Conservation (phyloP, 2,113 vertebrate species). For the Oxyruncus cristatus region DNA sequence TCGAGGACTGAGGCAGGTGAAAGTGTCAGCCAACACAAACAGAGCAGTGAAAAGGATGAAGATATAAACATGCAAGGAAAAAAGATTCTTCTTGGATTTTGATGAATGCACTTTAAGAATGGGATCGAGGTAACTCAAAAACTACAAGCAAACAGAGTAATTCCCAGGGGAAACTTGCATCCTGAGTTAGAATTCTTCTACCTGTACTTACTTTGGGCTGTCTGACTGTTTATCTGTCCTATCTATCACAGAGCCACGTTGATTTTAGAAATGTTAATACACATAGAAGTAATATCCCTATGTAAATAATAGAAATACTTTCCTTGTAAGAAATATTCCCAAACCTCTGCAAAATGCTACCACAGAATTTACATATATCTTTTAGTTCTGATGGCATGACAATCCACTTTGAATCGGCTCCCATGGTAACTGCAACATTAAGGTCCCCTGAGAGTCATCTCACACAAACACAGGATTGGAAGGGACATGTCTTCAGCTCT, state of each 20-base stretch:
- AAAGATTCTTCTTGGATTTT: neutral
- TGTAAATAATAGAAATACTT: neutral
- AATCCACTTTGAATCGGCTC: constrained; percentile 11
- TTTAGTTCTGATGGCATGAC: neutral
- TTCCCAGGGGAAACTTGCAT: neutral
- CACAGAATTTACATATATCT: neutral
- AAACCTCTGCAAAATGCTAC: neutral
- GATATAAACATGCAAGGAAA: neutral
- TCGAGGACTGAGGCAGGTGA: neutral
- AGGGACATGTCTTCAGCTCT: neutral
- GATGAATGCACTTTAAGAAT: neutral
- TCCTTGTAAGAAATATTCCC: neutral
- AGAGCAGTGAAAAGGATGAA: neutral
- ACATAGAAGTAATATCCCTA: neutral
- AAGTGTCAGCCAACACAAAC: neutral
- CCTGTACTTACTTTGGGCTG: neutral
- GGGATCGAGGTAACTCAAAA: neutral
- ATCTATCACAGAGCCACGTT: neutral
- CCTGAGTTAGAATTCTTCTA: neutral
- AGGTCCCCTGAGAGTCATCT: neutral
- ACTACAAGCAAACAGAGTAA: neutral
- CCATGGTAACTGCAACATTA: neutral
- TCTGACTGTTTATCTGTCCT: neutral
- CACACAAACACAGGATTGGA: neutral
- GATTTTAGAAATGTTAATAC: neutral